These are phyloP conservation scores for Hipposideros armiger DNA, from an alignment of 2,113 vertebrate genomes.

Conservation along the genomic window DNA sequence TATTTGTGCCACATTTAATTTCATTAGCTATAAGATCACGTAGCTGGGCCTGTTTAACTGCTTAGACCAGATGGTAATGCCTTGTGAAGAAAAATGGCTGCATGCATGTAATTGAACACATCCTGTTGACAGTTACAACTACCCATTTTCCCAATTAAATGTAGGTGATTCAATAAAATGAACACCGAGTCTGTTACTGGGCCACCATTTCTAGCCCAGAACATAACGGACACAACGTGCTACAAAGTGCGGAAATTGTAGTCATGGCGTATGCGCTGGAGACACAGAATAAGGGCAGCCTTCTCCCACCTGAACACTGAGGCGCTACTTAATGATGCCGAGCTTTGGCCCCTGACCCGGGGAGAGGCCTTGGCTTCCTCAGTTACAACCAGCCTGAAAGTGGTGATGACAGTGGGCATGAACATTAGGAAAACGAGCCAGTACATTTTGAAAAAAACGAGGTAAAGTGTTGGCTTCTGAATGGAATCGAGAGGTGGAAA, in stretches of 20 bases:
- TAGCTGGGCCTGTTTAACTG: slow-evolving; percentile 66
- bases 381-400: not conserved
- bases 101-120: slow-evolving; percentile 85
- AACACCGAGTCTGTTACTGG: slow-evolving; percentile 82
- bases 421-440: not conserved
- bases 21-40: slow-evolving; percentile 44
- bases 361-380: not conserved
- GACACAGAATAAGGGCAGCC: not conserved
- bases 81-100: slow-evolving; percentile 84
- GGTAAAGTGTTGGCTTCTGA: not conserved
- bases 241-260: not conserved
- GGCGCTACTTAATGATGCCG: not conserved
- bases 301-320: not conserved
- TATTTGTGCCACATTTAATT: slow-evolving; percentile 71
- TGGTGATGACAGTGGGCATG: not conserved
- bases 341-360: not conserved
- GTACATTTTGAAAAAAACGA: not conserved
- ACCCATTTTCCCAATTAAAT: slow-evolving; percentile 87
- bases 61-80: slow-evolving; percentile 75
- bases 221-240: not conserved
- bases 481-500: not conserved
- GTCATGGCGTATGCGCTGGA: accelerated
- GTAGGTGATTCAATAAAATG: slow-evolving; percentile 85
- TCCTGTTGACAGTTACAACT: slow-evolving; percentile 86
- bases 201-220: slow-evolving; percentile 70